Conservation (phyloP, 2,113 vertebrate species). For the Origma solitaria region DNA sequence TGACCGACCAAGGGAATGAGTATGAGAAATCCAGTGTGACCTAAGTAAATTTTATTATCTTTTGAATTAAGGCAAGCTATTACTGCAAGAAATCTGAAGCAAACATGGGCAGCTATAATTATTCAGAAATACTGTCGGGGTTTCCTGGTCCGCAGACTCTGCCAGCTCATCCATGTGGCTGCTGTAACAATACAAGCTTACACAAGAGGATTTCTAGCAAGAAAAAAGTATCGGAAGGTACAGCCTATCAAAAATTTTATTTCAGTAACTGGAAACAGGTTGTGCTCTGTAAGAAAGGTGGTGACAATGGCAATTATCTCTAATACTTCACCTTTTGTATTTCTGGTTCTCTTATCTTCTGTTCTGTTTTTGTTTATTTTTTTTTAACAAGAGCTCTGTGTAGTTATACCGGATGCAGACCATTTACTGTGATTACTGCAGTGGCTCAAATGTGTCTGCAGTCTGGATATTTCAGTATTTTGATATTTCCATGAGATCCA, state of each 20-base stretch:
- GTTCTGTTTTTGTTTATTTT: not conserved
- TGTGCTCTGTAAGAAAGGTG: rapidly evolving
- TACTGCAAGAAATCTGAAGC: slow-evolving; percentile 80
- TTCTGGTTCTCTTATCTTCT: not conserved
- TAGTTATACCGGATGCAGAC: not conserved
- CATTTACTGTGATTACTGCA: not conserved
- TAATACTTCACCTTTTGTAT: not conserved
- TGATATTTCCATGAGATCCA: not conserved
- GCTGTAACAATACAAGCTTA: slow-evolving; percentile 89
- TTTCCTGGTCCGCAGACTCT: slow-evolving; percentile 80
- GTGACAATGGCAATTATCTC: not conserved
- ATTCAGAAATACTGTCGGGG: slow-evolving; percentile 89
- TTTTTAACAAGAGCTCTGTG: not conserved
- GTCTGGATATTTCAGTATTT: not conserved
- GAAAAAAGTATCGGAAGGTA: slow-evolving; percentile 87
- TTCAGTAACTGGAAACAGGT: not conserved
- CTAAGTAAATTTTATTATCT: not conserved
- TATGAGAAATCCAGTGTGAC: not conserved
- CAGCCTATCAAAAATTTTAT: not conserved
- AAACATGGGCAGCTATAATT: slow-evolving; percentile 85
- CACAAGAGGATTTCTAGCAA: slow-evolving; percentile 84
- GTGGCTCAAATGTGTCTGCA: not conserved
- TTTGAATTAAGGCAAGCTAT: slow-evolving; percentile 78
- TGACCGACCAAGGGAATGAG: not conserved
- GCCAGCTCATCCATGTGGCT: slow-evolving; percentile 80